Evolutionary conservation across 35 echinoderm and acorn worm genomes (phyloP), one percentile per base, ranked within the genome.

Genomic region (Stichopus chloronotus): DNA sequence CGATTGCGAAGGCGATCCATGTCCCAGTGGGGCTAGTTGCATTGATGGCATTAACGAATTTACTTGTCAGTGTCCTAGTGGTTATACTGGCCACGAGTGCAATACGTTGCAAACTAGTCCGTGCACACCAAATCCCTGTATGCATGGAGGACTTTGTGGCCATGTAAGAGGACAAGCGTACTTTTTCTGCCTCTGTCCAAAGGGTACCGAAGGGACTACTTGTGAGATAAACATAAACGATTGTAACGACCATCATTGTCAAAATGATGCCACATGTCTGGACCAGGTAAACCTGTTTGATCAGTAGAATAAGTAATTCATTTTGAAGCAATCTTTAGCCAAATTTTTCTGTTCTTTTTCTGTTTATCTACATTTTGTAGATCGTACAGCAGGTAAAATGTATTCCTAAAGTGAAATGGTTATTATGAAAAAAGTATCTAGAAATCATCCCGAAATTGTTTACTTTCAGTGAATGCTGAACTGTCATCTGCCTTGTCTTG

Each of bases 261-360:
- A 7, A 5, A 83, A 83, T 56, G 80, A 52, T 55, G 80, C 43
- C 8, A 57, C 80, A 4, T 83, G 80, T 55, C 25, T 83, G 6
- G 80, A 83, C 55, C 80, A 55, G 52, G 80, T 83, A 6, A 91
- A 94, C 30, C 30, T 43, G 30, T n/a, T n/a, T n/a, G n/a, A n/a
- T n/a, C n/a, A n/a, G n/a, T n/a, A n/a, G n/a, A n/a, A n/a, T n/a
- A n/a, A n/a, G n/a, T n/a, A n/a, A n/a, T n/a, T n/a, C n/a, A n/a
- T n/a, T n/a, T n/a, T n/a, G n/a, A n/a, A 43, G 30, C 30, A 43
- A 43, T 43, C 30, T 43, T 43, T 43, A 43, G 30, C 30, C 30
- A 43, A 43, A 43, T 43, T 43, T 1, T 43, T 43, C 30, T 43
- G 30, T 43, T 43, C 30, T 43, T 43, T 43, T 43, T 43, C 30